Conservation (phyloP, 2,113 vertebrate genomes). For the Notarius lentiginosus region DNA sequence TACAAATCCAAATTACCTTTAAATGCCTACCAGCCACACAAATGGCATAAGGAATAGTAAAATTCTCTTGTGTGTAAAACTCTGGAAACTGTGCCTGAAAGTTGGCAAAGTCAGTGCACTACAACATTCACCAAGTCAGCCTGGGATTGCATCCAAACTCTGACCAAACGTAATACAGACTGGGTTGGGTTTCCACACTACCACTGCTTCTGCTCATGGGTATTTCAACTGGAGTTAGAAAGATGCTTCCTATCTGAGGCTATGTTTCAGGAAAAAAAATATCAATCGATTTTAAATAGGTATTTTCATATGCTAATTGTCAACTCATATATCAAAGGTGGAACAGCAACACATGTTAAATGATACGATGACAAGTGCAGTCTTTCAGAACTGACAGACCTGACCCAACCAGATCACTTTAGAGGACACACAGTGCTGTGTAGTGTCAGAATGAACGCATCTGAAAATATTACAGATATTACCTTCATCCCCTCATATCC, state of each 20-base stretch:
- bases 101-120: slow-evolving; percentile 29
- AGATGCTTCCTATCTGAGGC: background rate
- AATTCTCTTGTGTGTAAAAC: slow-evolving; percentile 1
- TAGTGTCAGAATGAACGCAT: slow-evolving; percentile 61
- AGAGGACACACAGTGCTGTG: slow-evolving; percentile 65
- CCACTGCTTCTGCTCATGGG: slow-evolving; percentile 22
- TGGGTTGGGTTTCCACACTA: slow-evolving; percentile 4
- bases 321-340: background rate
- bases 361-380: background rate
- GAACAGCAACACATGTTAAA: background rate
- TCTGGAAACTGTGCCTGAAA: slow-evolving; percentile 20
- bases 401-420: slow-evolving; percentile 44
- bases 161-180: slow-evolving; percentile 47
- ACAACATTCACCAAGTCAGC: slow-evolving; percentile 39
- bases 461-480: slow-evolving; percentile 55
- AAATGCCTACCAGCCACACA: background rate
- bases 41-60: background rate
- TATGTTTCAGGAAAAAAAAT: background rate
- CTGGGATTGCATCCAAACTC: slow-evolving; percentile 49
- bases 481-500: slow-evolving; percentile 48
- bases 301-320: background rate
- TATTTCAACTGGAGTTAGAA: background rate
- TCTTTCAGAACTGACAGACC: background rate
- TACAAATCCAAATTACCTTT: background rate
- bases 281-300: background rate